Conservation (phyloP, 2,113 vertebrate genomes). For the Oenanthe melanoleuca region DNA sequence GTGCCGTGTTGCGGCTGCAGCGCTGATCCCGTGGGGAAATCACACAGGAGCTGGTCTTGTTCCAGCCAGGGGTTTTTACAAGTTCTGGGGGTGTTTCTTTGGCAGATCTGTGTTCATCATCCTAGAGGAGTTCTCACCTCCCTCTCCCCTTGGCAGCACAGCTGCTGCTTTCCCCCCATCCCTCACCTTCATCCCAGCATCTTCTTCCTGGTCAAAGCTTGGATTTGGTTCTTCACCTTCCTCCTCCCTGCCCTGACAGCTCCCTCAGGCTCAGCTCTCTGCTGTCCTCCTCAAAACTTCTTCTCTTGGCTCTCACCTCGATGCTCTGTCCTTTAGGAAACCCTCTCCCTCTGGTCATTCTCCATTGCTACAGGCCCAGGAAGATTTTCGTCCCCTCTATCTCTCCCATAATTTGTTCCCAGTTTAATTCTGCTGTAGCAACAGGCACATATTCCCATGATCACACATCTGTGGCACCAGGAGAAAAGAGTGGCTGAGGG, state of each 20-base stretch:
- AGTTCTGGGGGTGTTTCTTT: neutral
- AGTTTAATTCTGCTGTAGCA: neutral
- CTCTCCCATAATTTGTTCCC: neutral
- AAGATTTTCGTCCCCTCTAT: neutral
- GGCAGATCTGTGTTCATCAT: neutral
- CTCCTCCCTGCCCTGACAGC: neutral
- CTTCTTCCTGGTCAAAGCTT: neutral
- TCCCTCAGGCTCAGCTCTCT: neutral
- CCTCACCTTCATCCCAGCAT: neutral
- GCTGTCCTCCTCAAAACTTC: neutral
- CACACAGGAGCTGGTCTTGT: neutral
- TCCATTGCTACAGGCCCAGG: neutral
- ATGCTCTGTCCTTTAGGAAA: neutral
- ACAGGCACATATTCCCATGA: accelerated
- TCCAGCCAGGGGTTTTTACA: neutral
- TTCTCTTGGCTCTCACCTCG: neutral
- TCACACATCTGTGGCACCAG: accelerated
- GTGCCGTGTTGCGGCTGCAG: neutral
- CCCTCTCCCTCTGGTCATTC: neutral
- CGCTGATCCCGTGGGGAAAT: neutral
- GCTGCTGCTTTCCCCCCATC: neutral
- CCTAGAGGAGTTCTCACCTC: neutral
- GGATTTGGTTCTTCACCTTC: neutral
- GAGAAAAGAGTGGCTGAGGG: neutral
- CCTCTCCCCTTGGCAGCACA: neutral